phyloP scores from a whole-genome alignment of 2,113 vertebrate genomes.

The Zosterops borbonicus region DNA sequence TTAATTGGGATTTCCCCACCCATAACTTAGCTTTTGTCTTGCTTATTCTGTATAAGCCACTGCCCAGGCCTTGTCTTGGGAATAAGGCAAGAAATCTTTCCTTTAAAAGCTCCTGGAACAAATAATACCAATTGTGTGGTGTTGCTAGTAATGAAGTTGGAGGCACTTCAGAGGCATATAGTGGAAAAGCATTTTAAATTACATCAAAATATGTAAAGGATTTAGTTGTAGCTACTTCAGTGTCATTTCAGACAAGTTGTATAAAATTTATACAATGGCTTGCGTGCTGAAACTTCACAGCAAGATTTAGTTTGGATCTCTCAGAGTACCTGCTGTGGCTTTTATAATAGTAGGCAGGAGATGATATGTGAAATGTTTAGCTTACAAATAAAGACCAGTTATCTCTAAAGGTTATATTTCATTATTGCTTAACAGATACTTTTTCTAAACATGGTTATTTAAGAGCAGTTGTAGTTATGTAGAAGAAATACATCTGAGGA shows the following conservation, averaged over 20 bases:
- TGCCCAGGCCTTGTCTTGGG: neutral
- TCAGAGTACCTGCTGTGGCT: neutral
- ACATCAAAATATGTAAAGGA: neutral
- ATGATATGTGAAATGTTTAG: neutral
- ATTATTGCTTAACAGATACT: neutral
- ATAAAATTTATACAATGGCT: neutral
- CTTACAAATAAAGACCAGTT: constrained; percentile 8
- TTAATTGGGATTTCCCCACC: neutral
- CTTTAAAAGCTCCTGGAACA: neutral
- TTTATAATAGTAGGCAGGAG: neutral
- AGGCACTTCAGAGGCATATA: neutral
- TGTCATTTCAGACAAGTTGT: neutral
- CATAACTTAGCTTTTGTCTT: neutral
- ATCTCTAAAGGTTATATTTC: neutral
- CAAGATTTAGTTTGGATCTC: neutral
- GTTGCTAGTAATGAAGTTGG: neutral
- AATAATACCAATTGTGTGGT: neutral
- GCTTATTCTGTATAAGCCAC: neutral
- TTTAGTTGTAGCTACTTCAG: neutral
- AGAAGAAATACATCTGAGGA: neutral
- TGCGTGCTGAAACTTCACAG: neutral
- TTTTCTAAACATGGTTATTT: neutral
- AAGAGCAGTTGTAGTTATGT: neutral
- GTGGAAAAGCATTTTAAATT: neutral
- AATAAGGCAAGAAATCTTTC: neutral